phyloP scores from a whole-genome alignment of 2,888 invertebrate species.

The Limnephilus lunatus region DNA sequence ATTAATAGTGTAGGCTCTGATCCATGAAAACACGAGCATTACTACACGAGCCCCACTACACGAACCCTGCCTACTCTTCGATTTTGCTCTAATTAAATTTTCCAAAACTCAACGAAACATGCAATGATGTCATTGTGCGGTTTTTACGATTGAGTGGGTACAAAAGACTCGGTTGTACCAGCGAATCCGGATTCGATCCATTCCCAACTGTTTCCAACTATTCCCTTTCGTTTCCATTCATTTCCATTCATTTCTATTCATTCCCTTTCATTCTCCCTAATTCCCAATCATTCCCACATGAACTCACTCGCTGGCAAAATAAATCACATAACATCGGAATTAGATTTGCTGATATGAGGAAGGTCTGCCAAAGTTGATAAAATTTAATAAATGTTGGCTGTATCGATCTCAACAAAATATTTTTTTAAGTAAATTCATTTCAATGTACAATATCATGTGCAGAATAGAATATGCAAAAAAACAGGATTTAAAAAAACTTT shows the following conservation, averaged over 20 bases:
- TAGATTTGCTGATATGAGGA: neutral
- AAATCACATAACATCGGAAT: neutral
- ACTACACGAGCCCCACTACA: too few relatives aligned
- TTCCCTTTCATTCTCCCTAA: neutral
- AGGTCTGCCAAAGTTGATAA: too few relatives aligned
- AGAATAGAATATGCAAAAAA: too few relatives aligned
- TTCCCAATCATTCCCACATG: neutral
- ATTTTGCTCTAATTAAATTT: neutral
- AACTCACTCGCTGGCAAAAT: neutral
- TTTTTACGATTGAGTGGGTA: constrained; percentile 27
- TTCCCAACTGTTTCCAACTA: too few relatives aligned
- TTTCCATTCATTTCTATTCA: neutral
- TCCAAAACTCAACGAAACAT: constrained; percentile 3
- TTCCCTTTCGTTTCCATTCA: neutral
- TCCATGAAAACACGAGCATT: neutral
- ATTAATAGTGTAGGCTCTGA: neutral
- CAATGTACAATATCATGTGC: too few relatives aligned
- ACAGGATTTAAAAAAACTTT: too few relatives aligned
- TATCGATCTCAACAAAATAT: too few relatives aligned
- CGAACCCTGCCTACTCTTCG: too few relatives aligned
- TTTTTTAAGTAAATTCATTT: too few relatives aligned
- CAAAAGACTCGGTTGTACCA: constrained; percentile 9
- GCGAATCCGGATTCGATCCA: too few relatives aligned
- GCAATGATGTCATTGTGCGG: neutral
- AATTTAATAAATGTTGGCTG: too few relatives aligned